Conservation (phyloP, 2,888 invertebrate species). For the Invenusta paracnida region DNA sequence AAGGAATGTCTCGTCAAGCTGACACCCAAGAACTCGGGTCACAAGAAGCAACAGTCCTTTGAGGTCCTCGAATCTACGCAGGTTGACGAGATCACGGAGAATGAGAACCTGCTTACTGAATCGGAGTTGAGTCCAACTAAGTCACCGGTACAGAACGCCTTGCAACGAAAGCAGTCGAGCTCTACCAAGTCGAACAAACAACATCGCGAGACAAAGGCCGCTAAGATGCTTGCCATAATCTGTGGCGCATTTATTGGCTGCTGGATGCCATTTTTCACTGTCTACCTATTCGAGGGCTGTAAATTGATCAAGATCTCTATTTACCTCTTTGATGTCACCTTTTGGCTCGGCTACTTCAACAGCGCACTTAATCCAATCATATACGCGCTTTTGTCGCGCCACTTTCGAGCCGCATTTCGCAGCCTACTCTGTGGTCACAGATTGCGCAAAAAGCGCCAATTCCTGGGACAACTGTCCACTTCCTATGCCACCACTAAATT, state of each 20-base stretch:
- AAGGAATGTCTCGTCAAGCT: not conserved
- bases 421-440: constrained; percentile 74
- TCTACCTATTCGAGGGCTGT: constrained; percentile 83
- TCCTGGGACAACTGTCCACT: not conserved
- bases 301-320: constrained; percentile 64
- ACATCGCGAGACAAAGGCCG: constrained; percentile 85
- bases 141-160: not conserved
- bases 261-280: constrained; percentile 67
- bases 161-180: not conserved
- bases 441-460: not conserved
- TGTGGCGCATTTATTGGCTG: constrained; percentile 93
- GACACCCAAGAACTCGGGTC: not conserved
- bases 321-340: constrained; percentile 76
- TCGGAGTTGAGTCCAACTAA: not conserved
- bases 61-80: not conserved
- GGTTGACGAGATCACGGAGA: not conserved
- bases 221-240: constrained; percentile 90
- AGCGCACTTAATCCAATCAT: constrained; percentile 91
- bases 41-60: not conserved
- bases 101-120: not conserved
- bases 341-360: constrained; percentile 96
- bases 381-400: constrained; percentile 87
- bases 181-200: not conserved
- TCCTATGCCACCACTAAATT: not conserved
- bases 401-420: constrained; percentile 88